These are phyloP conservation scores for Drosophila suboccidentalis DNA, from an alignment of 2,888 invertebrate genomes.

Conservation along the genomic window DNA sequence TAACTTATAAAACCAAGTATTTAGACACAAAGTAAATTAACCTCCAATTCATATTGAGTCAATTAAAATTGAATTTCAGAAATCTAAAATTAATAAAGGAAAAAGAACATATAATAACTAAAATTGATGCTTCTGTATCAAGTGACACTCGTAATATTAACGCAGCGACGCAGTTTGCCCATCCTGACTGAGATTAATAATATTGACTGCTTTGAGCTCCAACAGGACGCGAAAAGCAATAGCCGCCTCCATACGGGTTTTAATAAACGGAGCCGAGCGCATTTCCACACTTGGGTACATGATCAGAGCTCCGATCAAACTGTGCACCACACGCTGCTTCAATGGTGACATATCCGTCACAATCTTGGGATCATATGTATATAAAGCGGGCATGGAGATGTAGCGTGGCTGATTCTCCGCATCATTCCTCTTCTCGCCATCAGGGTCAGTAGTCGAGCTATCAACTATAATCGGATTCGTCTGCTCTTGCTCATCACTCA, in stretches of 20 bases:
- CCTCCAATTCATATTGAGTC: too few species aligned
- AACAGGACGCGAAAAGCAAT: slow-evolving; percentile 61
- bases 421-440: neutral
- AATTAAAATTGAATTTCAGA: too few species aligned
- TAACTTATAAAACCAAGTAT: neutral
- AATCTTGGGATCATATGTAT: slow-evolving; percentile 45
- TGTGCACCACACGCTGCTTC: slow-evolving; percentile 53
- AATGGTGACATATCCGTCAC: slow-evolving; percentile 30
- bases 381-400: slow-evolving; percentile 47
- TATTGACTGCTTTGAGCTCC: slow-evolving; percentile 67
- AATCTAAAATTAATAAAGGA: too few species aligned
- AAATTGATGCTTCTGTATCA: neutral
- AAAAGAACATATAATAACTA: too few species aligned
- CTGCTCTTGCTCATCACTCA: slow-evolving; percentile 29
- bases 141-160: slow-evolving; percentile 18
- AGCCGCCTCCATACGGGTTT: slow-evolving; percentile 58
- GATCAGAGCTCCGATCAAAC: slow-evolving; percentile 65
- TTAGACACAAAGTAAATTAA: too few species aligned
- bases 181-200: slow-evolving; percentile 61
- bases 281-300: slow-evolving; percentile 60
- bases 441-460: neutral
- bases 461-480: neutral
- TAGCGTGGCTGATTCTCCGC: neutral
- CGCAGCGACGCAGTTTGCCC: slow-evolving; percentile 40
- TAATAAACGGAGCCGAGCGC: slow-evolving; percentile 47